Base-by-base conservation (phyloP, 1,140 invertebrate species). In the Ceratina japonica region DNA sequence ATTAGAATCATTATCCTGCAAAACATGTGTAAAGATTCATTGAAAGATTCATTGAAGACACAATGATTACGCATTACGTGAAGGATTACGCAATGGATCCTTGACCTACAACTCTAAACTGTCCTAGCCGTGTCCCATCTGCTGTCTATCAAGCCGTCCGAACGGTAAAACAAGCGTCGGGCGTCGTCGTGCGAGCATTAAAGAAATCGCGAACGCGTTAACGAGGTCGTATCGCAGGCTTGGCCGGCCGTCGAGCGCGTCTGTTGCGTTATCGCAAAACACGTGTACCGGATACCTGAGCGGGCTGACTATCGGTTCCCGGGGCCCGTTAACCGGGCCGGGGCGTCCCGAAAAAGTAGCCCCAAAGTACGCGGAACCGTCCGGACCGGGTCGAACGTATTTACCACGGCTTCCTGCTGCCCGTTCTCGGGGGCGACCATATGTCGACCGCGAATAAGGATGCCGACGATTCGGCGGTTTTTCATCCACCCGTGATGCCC, bases 221-320 rank as follows among this genome's bases (percentile, higher is more conserved):
- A 85, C 83, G 72, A 85, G 82, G 75, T 65, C 27, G 73, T 84
- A 84, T 79, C 82, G 51, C 75, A 44, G 80, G 51, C 27, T 58
- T 56, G 51, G 27, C 62, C 61, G 68, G n/a, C n/a, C n/a, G n/a
- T n/a, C n/a, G 59, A 80, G 58, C 65, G 51, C n/a, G 56, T 69
- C 72, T 52, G 70, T 64, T 54, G 66, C 59, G 72, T 81, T 86
- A 86, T 89, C 86, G 81, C 86, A 85, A 88, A 89, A 89, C 84
- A 89, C 79, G 75, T 87, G 88, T 88, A 84, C 81, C 80, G 83
- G 82, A 89, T 89, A 89, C 88, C 80, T 88, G 88, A 89, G 79
- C 77, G 58, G 85, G 79, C 82, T 89, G 81, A 88, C 82, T 84
- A 89, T 88, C 85, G 80, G 82, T 75, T 20, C 52, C 58, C 78